Conservation (phyloP, 2,113 vertebrate genomes). For the Coryphaenoides rupestris region DNA sequence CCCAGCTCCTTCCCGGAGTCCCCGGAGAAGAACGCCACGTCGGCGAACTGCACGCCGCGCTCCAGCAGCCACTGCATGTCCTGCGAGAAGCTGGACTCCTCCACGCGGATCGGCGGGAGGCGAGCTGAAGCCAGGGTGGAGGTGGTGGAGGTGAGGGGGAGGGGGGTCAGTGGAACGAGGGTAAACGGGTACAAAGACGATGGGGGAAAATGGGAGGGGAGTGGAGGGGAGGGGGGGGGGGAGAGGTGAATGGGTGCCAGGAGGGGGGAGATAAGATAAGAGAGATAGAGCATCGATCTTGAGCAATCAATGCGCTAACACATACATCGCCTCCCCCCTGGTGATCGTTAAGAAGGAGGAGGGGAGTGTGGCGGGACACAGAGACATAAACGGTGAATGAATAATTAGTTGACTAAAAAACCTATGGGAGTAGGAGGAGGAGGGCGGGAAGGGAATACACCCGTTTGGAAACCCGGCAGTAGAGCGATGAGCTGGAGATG, state of each 20-base stretch:
- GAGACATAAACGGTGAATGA: background rate
- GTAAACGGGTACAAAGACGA: background rate
- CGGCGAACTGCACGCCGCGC: constrained; percentile 85
- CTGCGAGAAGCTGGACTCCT: constrained; percentile 85
- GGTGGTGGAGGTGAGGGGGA: background rate
- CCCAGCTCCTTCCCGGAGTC: constrained; percentile 77
- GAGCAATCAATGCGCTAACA: too few species aligned
- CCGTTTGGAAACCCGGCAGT: too few species aligned
- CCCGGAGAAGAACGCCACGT: constrained; percentile 84
- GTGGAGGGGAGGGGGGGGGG: constrained; percentile 1
- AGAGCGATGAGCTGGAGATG: too few species aligned
- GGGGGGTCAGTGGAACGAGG: background rate
- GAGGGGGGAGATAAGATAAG: background rate
- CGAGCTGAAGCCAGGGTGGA: constrained; percentile 71
- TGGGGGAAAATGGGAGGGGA: background rate
- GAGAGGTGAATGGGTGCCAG: background rate
- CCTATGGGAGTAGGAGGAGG: too few species aligned
- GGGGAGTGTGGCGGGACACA: background rate
- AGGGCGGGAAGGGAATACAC: too few species aligned
- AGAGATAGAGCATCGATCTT: too few species aligned
- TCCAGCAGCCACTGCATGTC: constrained; percentile 88
- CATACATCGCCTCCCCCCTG: too few species aligned
- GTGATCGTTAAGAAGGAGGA: background rate
- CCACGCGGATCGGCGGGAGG: constrained; percentile 84
- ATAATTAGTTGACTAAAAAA: too few species aligned